phyloP scores from a whole-genome alignment of 2,888 invertebrate species.

The Lymantria monacha region DNA sequence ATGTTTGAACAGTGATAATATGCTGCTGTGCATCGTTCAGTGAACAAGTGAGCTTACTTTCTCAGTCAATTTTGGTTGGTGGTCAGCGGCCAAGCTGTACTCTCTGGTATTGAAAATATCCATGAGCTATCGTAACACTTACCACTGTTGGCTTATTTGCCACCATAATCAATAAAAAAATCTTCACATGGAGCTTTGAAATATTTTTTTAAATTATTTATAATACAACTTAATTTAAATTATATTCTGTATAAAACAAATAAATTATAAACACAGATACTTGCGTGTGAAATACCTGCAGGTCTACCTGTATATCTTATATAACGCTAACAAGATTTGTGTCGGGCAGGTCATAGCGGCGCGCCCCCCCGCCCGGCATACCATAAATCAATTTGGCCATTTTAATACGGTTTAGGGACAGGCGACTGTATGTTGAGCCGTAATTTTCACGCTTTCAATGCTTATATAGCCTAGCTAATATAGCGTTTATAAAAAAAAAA shows the following conservation, averaged over 20 bases:
- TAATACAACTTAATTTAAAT: not conserved
- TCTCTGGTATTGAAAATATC: no score
- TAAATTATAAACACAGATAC: not conserved
- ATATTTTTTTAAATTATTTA: not conserved
- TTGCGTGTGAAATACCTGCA: no score
- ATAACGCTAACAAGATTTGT: conserved; percentile 25
- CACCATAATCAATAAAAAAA: no score
- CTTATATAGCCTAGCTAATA: no score
- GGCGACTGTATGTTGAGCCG: not conserved
- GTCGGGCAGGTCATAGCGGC: conserved; percentile 3
- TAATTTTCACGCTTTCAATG: not conserved
- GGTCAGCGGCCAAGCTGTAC: no score
- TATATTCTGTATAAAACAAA: not conserved
- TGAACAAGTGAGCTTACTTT: no score
- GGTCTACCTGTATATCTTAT: not conserved
- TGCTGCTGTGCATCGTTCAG: no score
- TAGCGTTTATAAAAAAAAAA: not conserved
- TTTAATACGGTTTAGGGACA: conserved; percentile 29
- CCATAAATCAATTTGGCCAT: conserved; percentile 30
- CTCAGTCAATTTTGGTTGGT: no score
- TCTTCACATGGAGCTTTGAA: no score
- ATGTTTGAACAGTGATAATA: no score
- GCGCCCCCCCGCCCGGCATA: conserved; percentile 2
- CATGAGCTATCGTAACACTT: no score
- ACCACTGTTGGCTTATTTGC: no score